Conservation (phyloP, 2,797 vertebrate genomes). For the Oceanodroma leucorhoa region DNA sequence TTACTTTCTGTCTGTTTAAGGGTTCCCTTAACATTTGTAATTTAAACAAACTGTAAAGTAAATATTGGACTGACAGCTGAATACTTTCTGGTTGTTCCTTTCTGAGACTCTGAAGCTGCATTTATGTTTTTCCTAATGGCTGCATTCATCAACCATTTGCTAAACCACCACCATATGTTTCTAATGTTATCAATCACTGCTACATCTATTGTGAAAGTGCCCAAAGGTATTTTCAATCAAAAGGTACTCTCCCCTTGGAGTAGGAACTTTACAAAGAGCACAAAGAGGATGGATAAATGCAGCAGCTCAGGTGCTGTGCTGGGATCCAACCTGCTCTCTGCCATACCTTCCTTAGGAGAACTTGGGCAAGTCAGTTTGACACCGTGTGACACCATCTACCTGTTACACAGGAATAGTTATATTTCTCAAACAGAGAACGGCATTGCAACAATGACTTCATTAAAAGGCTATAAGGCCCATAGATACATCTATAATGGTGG, state of each 20-base stretch:
- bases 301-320: neutral
- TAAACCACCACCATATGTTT: neutral
- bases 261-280: neutral
- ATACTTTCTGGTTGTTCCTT: neutral
- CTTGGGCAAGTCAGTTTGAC: neutral
- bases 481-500: neutral
- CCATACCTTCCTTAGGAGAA: neutral
- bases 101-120: neutral
- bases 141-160: neutral
- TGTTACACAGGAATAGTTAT: neutral
- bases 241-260: neutral
- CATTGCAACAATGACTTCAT: neutral
- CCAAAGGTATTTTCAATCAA: neutral
- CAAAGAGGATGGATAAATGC: neutral
- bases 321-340: neutral
- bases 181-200: neutral
- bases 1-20: neutral
- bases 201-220: neutral
- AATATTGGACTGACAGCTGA: neutral
- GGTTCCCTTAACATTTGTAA: neutral
- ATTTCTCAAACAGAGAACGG: neutral
- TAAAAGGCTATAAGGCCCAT: neutral
- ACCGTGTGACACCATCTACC: neutral
- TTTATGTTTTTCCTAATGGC: neutral
- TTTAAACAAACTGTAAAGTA: neutral